Base-by-base conservation (phyloP, 2,888 invertebrate genomes). In the Microchrysa polita region DNA sequence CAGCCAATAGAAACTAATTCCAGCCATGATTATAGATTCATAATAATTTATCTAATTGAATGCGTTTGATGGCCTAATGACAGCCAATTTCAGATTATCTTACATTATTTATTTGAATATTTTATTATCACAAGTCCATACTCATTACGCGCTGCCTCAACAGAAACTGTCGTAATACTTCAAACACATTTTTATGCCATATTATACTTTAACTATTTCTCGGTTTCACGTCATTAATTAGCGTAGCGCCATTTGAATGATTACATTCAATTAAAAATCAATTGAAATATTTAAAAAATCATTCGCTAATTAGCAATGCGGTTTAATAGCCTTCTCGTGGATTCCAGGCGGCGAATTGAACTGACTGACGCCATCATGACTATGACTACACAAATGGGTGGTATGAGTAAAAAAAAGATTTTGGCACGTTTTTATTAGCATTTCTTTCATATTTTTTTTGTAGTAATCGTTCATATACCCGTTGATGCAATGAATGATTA, bases 211-310 rank as follows among this genome's bases (percentile, higher is more conserved):
- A 2, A 48, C 10, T 4, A 10, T 7, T 5, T 61, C 40, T 44
- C 65, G 65, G 65, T 65, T 65, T 65, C 65, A 20, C 22, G 20
- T 22, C 48, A 65, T 48, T 48, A 65, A 65, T 65, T 65, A 65
- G 55, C 65, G 20, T 34, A 65, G 65, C 65, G 65, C 65, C 65
- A 65, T 65, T 65, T 20, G 65, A 65, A 34, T 23, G 65, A 65
- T 65, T 65, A 65, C 65, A 48, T 65, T 65, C 65, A 44, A 65
- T 65, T 65, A 65, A 65, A 65, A 65, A 65, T 65, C 65, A 65
- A 65, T 65, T 65, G 48, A 65, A 65, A 65, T 65, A 65, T 65
- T 65, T 65, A 65, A 65, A n/a, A 65, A 65, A 48, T 48, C 65
- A 65, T 65, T 65, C n/a, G n/a, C 40, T 65, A 48, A 65, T 65